Evolutionary conservation across 2,888 invertebrate genomes (phyloP), one percentile per base, ranked within the genome.

Genomic region (Metopia argyrocephala): DNA sequence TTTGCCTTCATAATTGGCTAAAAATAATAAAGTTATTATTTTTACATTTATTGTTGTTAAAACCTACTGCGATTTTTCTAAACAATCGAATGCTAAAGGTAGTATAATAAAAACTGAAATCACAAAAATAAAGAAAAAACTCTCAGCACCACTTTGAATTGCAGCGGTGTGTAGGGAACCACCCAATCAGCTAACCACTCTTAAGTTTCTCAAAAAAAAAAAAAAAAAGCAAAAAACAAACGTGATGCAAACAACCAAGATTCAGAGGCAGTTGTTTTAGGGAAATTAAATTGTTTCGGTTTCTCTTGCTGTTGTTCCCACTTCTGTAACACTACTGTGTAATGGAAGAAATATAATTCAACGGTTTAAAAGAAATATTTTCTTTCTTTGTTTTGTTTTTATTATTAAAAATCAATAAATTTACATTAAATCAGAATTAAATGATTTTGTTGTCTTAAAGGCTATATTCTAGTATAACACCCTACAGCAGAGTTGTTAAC

Each of bases 11-110:
- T 81, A 75, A 81, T 78, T 81, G 81, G 81, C 78, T 75, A 57
- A 38, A 78, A 70, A 78, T 81, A 81, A 81, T 81, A 81, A 81
- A 81, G 81, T 81, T 78, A 81, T 81, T 81, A 81, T 81, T 74
- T 68, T 76, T 27, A 75, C 68, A 50, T 7, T 38, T 1, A 15
- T 38, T n/a, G n/a, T n/a, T n/a, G n/a, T n/a, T n/a, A n/a, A n/a
- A n/a, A n/a, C n/a, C n/a, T n/a, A n/a, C n/a, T n/a, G n/a, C n/a
- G n/a, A n/a, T 38, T 3, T 12, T 12, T 12, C 45, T 45, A 25
- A n/a, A 66, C 73, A 81, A 81, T 78, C 75, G 69, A 78, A 81
- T 81, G 74, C 56, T 50, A 81, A 81, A 25, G 52, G 54, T 28
- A 78, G 56, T 48, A 70, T 46, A 61, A 70, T 64, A 61, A 59